Evolutionary conservation across 2,113 vertebrate genomes (phyloP), one percentile per base, ranked within the genome.

Genomic region (Sterrhoptilus dennistouni): DNA sequence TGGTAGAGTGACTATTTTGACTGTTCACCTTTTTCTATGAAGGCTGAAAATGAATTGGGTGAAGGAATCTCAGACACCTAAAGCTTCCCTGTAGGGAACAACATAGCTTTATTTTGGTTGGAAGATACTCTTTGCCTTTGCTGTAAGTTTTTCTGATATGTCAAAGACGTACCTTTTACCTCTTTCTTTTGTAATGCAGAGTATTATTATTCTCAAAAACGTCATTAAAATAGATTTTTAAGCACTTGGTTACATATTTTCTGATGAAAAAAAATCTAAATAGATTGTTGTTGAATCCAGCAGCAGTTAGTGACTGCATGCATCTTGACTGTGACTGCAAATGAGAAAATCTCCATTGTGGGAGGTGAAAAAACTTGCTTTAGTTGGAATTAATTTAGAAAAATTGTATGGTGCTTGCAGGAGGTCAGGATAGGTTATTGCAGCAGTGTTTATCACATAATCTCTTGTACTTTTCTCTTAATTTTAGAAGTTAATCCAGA

Each of bases 201-300:
- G 92, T 96, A 95, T 93, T 96, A 96, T 94, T 97, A 96, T 97
- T 97, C 91, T 97, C 96, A 93, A 86, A 97, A 96, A 93, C 19
- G 57, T 92, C 94, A 98, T 98, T 98, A 98, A 98, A 98, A 94
- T 93, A 83, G 87, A 97, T 97, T 98, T 98, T 97, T 98, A 97
- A 97, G 94, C 80, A 96, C 66, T 78, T 87, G 91, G 49, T 60
- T 95, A 60, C 22, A 52, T 45, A 42, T 80, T 94, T 85, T 54
- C 80, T 82, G 82, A 38, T 38, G 22, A 78, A 40, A 61, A 61
- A 40, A 13, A 4, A 6, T 65, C 13, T 11, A 60, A 28, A 49
- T 25, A 18, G 8, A 22, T 8, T 61, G 68, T 20, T n/a, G 52
- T 19, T 81, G 72, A 64, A 80, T 16, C 29, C 56, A 69, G 18